Evolutionary conservation across 2,888 invertebrate species (phyloP).

Genomic region (Cosmia trapezina): DNA sequence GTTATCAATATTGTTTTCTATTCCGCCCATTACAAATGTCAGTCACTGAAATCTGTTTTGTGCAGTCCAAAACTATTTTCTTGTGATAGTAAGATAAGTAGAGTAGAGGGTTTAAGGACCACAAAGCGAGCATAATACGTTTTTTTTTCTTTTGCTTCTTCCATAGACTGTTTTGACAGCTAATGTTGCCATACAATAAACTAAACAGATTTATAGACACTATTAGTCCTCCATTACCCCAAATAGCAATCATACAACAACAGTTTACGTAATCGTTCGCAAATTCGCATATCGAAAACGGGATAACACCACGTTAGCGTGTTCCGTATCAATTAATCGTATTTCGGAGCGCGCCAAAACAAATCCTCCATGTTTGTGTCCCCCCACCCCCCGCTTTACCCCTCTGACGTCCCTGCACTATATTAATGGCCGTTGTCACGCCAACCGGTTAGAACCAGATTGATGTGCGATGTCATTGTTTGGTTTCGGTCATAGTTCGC

Average conservation of each 20-base stretch:
- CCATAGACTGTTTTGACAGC: neutral
- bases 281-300: constrained; percentile 71
- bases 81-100: neutral
- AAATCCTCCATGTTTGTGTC: constrained; percentile 82
- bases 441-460: constrained; percentile 73
- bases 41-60: neutral
- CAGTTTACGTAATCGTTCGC: constrained; percentile 56
- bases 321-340: constrained; percentile 84
- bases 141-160: neutral
- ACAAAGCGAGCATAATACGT: neutral
- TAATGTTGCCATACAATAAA: constrained; percentile 18
- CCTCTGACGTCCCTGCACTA: constrained; percentile 52
- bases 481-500: constrained; percentile 64
- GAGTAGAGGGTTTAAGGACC: neutral
- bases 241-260: constrained; percentile 50
- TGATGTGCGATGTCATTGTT: constrained; percentile 71
- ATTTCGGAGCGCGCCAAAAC: constrained; percentile 85
- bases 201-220: constrained; percentile 28
- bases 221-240: constrained; percentile 15
- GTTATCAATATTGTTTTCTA: neutral
- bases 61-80: too few relatives aligned
- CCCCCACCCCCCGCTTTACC: constrained; percentile 24
- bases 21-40: neutral
- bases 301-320: constrained; percentile 74
- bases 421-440: constrained; percentile 81